Evolutionary conservation across 1,140 invertebrate species (phyloP), one percentile per base, ranked within the genome.

Genomic region (Nylanderia fulva): DNA sequence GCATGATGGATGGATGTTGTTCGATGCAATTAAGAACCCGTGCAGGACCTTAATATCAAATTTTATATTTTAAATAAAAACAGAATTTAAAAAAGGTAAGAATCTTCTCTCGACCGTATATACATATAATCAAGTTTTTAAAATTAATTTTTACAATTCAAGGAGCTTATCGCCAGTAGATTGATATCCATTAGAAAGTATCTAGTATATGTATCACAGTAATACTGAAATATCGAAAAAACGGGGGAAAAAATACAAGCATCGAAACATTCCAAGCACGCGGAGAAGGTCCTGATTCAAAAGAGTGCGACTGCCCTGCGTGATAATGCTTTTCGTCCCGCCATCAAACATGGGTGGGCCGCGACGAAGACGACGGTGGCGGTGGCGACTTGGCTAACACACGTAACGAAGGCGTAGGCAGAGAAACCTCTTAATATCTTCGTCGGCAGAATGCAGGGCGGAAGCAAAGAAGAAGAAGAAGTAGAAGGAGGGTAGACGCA

Each of bases 321-420:
- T 77, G 63, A 42, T 74, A 71, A 86, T 60, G 56, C 75, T 85
- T 89, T 76, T 72, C 84, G 68, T 88, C 75, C 80, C 71, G 76
- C 76, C 86, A 54, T 89, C 76, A 66, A 76, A 68, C 85, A 89
- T 89, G 88, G 87, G 88, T 89, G 87, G 87, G 87, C 87, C 72
- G 58, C 45, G 60, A 72, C 69, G 63, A 68, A 36, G 68, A 45
- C 13, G 42, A 45, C 39, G 24, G 6, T 21, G 84, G 36, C 74
- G 76, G 85, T 42, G 60, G 69, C 56, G 54, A 21, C 54, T 21
- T 15, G 66, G 45, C 79, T 80, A 66, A 84, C 45, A 77, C 66
- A 86, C 72, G 79, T 86, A 84, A 84, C 84, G 72, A 89, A 86
- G 84, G 77, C 60, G 79, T 86, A 89, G 87, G 85, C 79, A 89